Evolutionary conservation across 2,113 vertebrate species (phyloP).

Genomic region (Porphyrio hochstetteri): DNA sequence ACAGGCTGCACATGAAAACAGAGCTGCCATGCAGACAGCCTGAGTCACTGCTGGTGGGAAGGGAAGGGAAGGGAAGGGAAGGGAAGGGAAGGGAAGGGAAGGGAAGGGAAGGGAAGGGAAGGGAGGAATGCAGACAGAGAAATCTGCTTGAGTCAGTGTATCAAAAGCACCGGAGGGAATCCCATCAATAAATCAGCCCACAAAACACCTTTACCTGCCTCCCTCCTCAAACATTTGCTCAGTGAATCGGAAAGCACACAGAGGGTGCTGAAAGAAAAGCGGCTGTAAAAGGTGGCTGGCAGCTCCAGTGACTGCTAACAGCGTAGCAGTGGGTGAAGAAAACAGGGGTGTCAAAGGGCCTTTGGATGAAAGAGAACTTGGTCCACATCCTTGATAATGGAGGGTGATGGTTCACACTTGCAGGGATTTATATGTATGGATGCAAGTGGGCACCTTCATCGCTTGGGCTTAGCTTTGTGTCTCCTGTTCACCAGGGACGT

Average conservation of each 20-base stretch:
- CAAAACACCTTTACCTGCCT: not conserved
- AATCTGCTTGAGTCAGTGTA: not conserved
- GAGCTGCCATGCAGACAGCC: not conserved
- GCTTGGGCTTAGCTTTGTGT: not conserved
- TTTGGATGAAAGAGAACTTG: not conserved
- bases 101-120: too few relatives aligned
- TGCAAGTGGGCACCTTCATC: not conserved
- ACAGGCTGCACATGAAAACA: not conserved
- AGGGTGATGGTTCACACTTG: not conserved
- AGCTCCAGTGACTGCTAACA: not conserved
- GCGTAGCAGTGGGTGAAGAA: not conserved
- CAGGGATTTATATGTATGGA: not conserved
- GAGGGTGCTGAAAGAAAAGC: not conserved
- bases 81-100: too few relatives aligned
- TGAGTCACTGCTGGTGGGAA: not conserved
- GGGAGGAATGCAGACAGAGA: not conserved
- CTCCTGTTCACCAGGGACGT: not conserved
- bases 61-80: not conserved
- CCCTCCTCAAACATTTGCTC: not conserved
- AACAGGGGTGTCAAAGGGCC: not conserved
- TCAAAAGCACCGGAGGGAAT: not conserved
- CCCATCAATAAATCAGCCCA: not conserved
- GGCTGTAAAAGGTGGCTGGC: not conserved
- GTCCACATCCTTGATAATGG: fast-evolving
- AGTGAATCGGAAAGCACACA: not conserved